Evolutionary conservation across 2,113 vertebrate species (phyloP).

Genomic region (Pseudorasbora parva): DNA sequence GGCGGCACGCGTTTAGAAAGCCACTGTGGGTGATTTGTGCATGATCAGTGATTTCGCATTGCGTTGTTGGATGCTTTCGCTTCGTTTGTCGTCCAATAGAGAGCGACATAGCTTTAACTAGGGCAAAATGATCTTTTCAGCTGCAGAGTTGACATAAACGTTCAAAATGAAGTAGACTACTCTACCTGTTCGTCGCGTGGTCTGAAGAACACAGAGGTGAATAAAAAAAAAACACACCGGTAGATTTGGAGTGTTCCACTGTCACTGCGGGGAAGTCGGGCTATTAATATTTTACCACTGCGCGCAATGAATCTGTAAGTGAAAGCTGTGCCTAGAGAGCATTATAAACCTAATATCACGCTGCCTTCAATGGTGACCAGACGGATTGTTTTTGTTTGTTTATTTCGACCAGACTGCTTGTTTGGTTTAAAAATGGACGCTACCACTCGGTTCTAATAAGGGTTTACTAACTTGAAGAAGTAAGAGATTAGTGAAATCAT

Average conservation of each 20-base stretch:
- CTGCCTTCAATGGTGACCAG: neutral
- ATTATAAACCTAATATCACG: neutral
- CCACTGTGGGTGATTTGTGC: neutral
- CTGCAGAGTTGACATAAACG: neutral
- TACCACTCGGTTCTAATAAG: neutral
- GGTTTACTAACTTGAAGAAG: neutral
- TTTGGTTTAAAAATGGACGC: constrained; percentile 13
- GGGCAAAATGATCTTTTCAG: neutral
- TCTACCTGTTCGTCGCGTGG: neutral
- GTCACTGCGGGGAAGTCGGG: constrained; percentile 43
- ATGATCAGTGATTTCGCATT: neutral
- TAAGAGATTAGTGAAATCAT: neutral
- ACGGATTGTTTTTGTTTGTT: neutral
- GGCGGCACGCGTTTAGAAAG: neutral
- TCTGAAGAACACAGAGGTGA: neutral
- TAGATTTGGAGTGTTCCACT: constrained; percentile 74
- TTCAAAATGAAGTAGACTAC: constrained; percentile 53
- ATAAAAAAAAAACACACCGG: too few relatives aligned
- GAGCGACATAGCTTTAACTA: constrained; percentile 1
- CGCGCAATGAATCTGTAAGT: neutral
- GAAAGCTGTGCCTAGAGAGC: neutral
- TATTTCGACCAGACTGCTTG: neutral
- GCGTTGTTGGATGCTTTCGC: neutral
- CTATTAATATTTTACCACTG: constrained; percentile 52
- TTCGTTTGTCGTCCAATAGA: neutral